phyloP scores from a whole-genome alignment of 2,113 vertebrate species.

The Hippoglossus stenolepis region DNA sequence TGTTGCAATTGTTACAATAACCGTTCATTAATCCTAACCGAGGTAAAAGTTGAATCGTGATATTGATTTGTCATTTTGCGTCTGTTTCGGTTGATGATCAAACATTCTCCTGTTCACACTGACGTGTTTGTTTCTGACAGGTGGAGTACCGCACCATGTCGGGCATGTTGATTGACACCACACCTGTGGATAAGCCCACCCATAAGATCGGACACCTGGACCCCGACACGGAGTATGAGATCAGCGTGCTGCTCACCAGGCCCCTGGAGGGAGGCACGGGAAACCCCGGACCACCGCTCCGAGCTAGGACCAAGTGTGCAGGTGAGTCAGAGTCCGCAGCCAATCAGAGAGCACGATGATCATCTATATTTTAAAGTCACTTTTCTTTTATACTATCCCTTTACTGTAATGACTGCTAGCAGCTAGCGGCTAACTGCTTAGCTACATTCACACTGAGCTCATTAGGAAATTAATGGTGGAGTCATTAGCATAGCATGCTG shows the following conservation, averaged over 20 bases:
- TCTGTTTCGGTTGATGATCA: not conserved
- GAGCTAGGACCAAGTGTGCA: constrained; percentile 95
- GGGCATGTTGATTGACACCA: constrained; percentile 93
- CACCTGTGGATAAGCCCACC: constrained; percentile 91
- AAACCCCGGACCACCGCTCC: constrained; percentile 91
- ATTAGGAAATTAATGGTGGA: constrained; percentile 56
- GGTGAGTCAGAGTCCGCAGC: constrained; percentile 80
- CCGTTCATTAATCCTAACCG: no score
- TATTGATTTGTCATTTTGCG: no score
- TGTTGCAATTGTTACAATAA: no score
- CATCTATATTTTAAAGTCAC: not conserved
- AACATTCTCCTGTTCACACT: no score
- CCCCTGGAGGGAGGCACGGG: constrained; percentile 95
- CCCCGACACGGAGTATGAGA: constrained; percentile 96
- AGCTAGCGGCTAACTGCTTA: constrained; percentile 35
- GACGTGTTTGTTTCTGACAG: constrained; percentile 9
- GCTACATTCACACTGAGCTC: constrained; percentile 33
- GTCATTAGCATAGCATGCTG: constrained; percentile 43
- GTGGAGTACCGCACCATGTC: constrained; percentile 91
- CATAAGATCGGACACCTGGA: constrained; percentile 97
- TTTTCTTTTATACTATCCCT: not conserved
- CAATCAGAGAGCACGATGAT: no score
- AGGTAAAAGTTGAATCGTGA: no score
- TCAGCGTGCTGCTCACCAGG: constrained; percentile 94
- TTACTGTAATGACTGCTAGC: not conserved